A percentile compares a stretch with the other conserved stretches of the same genome.
Conservation (phyloP, 2,888 invertebrate genomes). For the Cephus pulcher region DNA sequence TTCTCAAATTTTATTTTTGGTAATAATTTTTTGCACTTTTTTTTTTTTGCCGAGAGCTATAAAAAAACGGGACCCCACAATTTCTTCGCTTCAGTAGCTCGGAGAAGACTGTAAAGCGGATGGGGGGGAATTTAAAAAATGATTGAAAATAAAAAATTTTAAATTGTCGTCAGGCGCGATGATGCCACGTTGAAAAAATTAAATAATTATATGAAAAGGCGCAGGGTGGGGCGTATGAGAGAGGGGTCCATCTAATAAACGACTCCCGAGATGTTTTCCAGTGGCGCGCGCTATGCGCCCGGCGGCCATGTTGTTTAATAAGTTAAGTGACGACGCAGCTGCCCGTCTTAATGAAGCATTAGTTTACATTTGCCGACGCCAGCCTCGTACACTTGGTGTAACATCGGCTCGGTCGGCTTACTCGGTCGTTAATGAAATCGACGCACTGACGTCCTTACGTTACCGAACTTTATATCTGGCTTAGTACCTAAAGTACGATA, state of each 20-base stretch:
- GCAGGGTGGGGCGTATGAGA: slow-evolving; percentile 24
- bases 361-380: slow-evolving; percentile 52
- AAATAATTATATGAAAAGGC: slow-evolving; percentile 44
- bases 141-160: too few species aligned
- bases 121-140: too few species aligned
- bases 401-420: slow-evolving; percentile 22
- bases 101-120: too few species aligned
- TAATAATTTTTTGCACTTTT: too few species aligned
- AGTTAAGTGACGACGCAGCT: slow-evolving; percentile 65
- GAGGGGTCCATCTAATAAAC: slow-evolving; percentile 29
- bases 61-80: too few species aligned
- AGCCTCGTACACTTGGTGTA: slow-evolving; percentile 31
- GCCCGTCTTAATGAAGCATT: slow-evolving; percentile 65
- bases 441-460: slow-evolving; percentile 7
- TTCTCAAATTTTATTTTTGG: too few species aligned
- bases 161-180: slow-evolving; percentile 22
- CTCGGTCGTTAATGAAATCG: neutral
- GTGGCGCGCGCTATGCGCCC: slow-evolving; percentile 29
- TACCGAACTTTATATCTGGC: slow-evolving; percentile 12
- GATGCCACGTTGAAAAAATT: slow-evolving; percentile 42
- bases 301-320: slow-evolving; percentile 62
- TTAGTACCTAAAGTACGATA: too few species aligned
- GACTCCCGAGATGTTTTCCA: slow-evolving; percentile 29
- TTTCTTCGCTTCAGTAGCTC: too few species aligned
- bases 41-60: too few species aligned